Percentiles rank a stretch among this genome's conserved stretches.
Evolutionary conservation across 2,113 vertebrate species (phyloP).

Genomic region (Motacilla tschutschensis): DNA sequence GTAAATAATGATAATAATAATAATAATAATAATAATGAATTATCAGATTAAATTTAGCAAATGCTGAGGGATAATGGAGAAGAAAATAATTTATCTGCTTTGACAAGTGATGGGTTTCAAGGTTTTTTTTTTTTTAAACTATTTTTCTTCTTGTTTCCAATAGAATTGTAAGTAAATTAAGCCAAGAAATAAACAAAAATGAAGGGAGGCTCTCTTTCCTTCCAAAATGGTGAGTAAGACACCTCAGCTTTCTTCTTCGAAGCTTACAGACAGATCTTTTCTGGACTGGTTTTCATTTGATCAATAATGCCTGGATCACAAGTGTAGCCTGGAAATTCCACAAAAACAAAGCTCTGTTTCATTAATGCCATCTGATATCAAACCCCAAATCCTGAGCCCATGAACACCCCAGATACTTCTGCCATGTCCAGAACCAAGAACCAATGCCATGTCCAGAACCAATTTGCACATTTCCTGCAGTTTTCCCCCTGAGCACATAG

Average conservation of each 20-base stretch:
- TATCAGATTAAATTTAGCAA: background rate
- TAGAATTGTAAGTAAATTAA: constrained; percentile 87
- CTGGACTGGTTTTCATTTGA: background rate
- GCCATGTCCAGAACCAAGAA: background rate
- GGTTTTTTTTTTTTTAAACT: background rate
- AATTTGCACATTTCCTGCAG: background rate
- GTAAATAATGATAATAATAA: background rate
- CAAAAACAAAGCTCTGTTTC: background rate
- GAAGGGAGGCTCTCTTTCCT: constrained; percentile 82
- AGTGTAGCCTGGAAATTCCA: background rate
- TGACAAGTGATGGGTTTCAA: background rate
- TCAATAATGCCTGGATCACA: background rate
- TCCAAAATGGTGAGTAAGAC: constrained; percentile 71
- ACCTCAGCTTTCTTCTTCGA: background rate
- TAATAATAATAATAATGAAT: background rate
- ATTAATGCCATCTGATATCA: background rate
- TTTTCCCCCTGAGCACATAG: background rate
- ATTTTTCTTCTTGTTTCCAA: constrained; percentile 3
- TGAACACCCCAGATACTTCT: background rate
- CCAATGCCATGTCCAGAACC: background rate
- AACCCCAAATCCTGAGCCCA: background rate
- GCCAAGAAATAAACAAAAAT: constrained; percentile 86
- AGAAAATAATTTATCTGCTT: background rate
- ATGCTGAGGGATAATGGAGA: background rate
- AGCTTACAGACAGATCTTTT: background rate